Percentiles rank a stretch among this genome's conserved stretches.
phyloP scores from a whole-genome alignment of 2,888 invertebrate genomes.

The Arge pagana region DNA sequence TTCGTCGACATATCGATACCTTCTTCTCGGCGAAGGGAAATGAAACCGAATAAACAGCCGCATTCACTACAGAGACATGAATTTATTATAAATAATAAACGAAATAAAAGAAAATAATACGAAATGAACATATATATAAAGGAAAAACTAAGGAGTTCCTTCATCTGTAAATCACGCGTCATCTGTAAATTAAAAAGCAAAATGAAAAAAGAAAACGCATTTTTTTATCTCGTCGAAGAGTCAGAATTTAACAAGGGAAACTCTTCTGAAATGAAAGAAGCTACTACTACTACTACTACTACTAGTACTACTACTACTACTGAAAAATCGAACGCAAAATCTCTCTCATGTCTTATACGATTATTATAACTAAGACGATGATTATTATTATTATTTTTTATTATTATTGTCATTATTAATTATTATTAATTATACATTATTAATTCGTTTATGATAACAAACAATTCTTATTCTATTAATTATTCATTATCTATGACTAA shows the following conservation, averaged over 20 bases:
- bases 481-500: constrained; percentile 50
- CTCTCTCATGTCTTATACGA: constrained; percentile 51
- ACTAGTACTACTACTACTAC: no score
- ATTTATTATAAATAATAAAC: constrained; percentile 43
- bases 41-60: constrained; percentile 31
- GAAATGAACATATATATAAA: constrained; percentile 18
- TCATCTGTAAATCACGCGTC: constrained; percentile 56
- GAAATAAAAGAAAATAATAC: constrained; percentile 44
- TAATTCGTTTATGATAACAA: constrained; percentile 1
- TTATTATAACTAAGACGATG: constrained; percentile 40
- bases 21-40: no score
- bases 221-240: constrained; percentile 46
- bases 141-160: constrained; percentile 54
- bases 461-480: constrained; percentile 41
- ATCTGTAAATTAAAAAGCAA: constrained; percentile 56
- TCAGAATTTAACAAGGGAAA: constrained; percentile 28
- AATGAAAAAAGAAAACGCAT: constrained; percentile 45
- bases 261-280: no score
- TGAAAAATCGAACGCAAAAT: constrained; percentile 45
- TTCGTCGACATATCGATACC: no score
- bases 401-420: constrained; percentile 28
- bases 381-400: constrained; percentile 36
- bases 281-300: no score
- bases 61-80: constrained; percentile 24
- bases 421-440: constrained; percentile 23